A percentile compares a stretch with the other conserved stretches of the same genome.
Evolutionary conservation across 2,113 vertebrate genomes (phyloP).

Genomic region (Chloebia gouldiae): DNA sequence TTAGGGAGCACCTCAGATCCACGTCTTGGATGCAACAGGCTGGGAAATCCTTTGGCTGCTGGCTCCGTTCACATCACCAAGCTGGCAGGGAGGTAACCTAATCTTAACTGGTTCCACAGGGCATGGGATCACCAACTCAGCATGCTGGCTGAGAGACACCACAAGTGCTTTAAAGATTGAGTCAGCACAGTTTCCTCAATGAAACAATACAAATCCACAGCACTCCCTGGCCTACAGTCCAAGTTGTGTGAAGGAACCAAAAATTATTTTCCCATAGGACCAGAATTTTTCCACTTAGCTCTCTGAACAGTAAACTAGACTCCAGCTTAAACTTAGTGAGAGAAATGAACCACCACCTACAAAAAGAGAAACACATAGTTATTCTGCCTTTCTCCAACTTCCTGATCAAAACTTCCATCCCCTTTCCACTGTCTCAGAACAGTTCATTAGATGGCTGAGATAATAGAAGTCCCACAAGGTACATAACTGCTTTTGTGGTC

Average conservation of each 20-base stretch:
- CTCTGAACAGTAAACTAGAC: background rate
- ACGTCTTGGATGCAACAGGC: background rate
- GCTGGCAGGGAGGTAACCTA: background rate
- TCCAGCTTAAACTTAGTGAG: background rate
- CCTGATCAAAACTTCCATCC: background rate
- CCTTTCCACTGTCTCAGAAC: background rate
- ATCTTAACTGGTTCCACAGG: background rate
- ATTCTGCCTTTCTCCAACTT: background rate
- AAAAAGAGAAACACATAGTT: background rate
- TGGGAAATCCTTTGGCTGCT: background rate
- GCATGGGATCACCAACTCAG: background rate
- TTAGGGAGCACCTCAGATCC: background rate
- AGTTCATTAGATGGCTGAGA: background rate
- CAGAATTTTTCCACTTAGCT: background rate
- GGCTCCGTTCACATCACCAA: fast-evolving
- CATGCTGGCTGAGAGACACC: background rate
- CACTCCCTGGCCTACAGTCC: background rate
- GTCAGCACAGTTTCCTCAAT: slow-evolving; percentile 3
- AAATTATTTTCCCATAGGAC: background rate
- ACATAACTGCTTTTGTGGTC: background rate
- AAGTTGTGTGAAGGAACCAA: background rate
- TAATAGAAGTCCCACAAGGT: background rate
- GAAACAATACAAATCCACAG: background rate
- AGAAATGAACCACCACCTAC: background rate
- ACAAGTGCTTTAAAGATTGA: background rate